Evolutionary conservation across 2,888 invertebrate species (phyloP).

Genomic region (Calliscelio sp.): DNA sequence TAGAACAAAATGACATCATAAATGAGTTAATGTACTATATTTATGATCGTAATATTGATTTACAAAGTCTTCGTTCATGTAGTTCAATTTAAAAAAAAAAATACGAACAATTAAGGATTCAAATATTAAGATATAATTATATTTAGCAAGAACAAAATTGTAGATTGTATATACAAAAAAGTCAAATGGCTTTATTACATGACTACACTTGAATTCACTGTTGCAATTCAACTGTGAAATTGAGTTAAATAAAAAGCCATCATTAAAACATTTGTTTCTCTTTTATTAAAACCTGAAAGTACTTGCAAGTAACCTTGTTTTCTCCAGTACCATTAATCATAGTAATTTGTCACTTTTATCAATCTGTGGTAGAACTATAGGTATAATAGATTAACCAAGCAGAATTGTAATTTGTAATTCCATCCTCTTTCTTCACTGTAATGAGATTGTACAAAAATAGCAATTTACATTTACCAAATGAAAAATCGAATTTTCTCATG

Average conservation of each 20-base stretch:
- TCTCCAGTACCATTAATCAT: constrained; percentile 3
- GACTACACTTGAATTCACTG: too few species aligned
- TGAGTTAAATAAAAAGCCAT: too few species aligned
- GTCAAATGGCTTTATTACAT: too few species aligned
- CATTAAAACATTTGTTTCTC: too few species aligned
- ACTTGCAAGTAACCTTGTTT: background rate
- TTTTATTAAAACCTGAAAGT: background rate
- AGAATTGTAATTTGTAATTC: background rate
- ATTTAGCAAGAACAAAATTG: too few species aligned
- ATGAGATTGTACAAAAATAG: background rate
- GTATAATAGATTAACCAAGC: background rate
- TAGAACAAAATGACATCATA: constrained; percentile 13
- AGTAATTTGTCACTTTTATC: constrained; percentile 20
- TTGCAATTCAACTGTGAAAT: too few species aligned
- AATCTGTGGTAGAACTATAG: background rate
- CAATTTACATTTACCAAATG: constrained; percentile 13
- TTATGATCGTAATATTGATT: background rate
- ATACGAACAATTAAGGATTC: too few species aligned
- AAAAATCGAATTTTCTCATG: constrained; percentile 1
- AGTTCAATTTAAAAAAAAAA: background rate
- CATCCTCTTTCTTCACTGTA: background rate
- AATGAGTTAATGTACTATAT: constrained; percentile 9
- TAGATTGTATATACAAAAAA: too few species aligned
- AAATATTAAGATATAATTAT: too few species aligned
- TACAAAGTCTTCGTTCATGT: background rate